Evolutionary conservation across 2,797 vertebrate genomes (phyloP).

Genomic region (Enteromius fasciolatus): DNA sequence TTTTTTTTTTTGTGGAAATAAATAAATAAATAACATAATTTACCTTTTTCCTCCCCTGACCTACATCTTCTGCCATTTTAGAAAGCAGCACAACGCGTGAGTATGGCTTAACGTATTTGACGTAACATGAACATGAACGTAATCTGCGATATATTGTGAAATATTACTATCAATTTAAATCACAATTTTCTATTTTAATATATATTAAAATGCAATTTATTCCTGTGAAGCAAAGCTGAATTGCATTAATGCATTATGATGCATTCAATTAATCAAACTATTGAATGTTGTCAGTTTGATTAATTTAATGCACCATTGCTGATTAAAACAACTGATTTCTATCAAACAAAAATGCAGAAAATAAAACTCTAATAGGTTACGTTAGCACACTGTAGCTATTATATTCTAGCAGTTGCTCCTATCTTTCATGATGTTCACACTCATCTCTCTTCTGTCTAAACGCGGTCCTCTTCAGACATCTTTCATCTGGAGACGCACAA

Average conservation of each 20-base stretch:
- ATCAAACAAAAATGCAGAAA: neutral
- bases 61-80: too few species aligned
- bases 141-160: too few species aligned
- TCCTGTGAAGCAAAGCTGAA: neutral
- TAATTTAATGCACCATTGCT: neutral
- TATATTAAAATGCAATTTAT: neutral
- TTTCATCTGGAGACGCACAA: conserved; percentile 30
- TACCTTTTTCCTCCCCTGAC: too few species aligned
- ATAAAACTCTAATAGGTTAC: too few species aligned
- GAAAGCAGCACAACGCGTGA: too few species aligned
- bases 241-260: too few species aligned
- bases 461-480: neutral
- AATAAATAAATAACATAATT: too few species aligned
- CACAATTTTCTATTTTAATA: neutral
- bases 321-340: neutral
- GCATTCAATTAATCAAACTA: too few species aligned
- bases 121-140: too few species aligned
- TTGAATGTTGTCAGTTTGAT: neutral
- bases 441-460: conserved; percentile 15
- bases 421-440: conserved; percentile 12
- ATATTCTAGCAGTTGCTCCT: neutral
- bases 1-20: too few species aligned
- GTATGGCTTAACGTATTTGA: too few species aligned
- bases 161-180: neutral
- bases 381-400: neutral